Base-by-base conservation (phyloP, 2,797 vertebrate genomes). In the Myotis myotis region DNA sequence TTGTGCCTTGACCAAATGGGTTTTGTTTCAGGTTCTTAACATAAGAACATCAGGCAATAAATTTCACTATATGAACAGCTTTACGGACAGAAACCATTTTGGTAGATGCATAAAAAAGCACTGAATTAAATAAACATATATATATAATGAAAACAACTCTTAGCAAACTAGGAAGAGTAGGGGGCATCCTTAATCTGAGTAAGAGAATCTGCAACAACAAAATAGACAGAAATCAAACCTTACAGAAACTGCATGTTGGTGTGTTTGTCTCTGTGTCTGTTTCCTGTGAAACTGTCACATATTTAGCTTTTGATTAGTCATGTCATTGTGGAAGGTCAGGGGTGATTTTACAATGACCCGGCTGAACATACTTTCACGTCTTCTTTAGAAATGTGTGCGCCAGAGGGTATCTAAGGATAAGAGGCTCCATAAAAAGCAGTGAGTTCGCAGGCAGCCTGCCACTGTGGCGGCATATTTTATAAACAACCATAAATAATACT, bases 401-500 rank as follows among this genome's bases (percentile, higher is more conserved):
- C 38, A 95, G 96, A 98, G 49, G 36, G 23, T 62, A 95, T 64
- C 53, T 94, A 87, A 96, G 95, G 68, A 91, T 74, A 94, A 91
- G 12, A 75, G 70, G 93, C 95, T 96, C 89, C 86, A 95, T 98
- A 98, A 98, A 97, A 97, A 97, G 88, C n/a, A 68, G 25, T 81
- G 81, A 97, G 92, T 92, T 97, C 87, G 91, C 97, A 90, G 76
- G 90, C 95, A 98, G 93, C 53, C 95, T 97, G 93, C 94, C 89
- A 96, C 74, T 95, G 89, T 97, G 97, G 97, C 97, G 98, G 95
- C 71, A 64, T 97, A 96, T 96, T 98, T 98, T 97, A 97, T 95
- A 98, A 98, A 97, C 96, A 98, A 82, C 64, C 92, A 97, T 98
- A 98, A 98, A 98, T 98, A 98, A 97, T 49, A 76, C 38, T 97